A percentile compares a stretch with the other conserved stretches of the same genome.
Conservation (phyloP, 2,113 vertebrate species). For the Microtus pennsylvanicus region DNA sequence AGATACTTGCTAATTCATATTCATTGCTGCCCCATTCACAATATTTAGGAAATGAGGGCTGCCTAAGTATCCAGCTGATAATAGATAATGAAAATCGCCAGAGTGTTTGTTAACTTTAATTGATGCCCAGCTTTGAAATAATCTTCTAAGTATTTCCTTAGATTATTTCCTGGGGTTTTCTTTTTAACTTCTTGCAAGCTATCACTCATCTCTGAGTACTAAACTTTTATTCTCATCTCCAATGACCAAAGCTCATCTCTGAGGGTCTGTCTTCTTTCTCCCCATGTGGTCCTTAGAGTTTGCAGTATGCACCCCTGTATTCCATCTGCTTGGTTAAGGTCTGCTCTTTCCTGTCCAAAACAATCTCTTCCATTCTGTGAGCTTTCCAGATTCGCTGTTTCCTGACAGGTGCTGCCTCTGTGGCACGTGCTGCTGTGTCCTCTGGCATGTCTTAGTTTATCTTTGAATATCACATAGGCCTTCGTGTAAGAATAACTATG, state of each 20-base stretch:
- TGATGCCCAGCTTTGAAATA: not conserved
- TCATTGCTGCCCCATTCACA: too few relatives aligned
- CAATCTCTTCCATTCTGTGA: too few relatives aligned
- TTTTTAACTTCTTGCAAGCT: conserved; percentile 12
- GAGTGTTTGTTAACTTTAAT: conserved; percentile 10
- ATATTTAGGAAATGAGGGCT: not conserved
- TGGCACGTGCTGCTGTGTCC: too few relatives aligned
- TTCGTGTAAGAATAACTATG: too few relatives aligned
- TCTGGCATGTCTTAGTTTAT: too few relatives aligned
- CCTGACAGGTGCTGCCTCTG: too few relatives aligned
- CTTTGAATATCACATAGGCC: too few relatives aligned
- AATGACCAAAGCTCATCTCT: not conserved
- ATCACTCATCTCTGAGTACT: not conserved
- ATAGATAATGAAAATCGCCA: not conserved
- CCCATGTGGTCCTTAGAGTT: not conserved
- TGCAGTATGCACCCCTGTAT: not conserved
- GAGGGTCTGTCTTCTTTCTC: not conserved
- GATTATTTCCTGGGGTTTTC: conserved; percentile 13
- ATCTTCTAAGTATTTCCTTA: not conserved
- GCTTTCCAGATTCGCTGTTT: too few relatives aligned
- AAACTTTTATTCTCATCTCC: not conserved
- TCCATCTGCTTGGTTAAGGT: not conserved
- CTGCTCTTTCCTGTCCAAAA: too few relatives aligned
- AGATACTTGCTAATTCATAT: not conserved
- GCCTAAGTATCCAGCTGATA: not conserved